phyloP scores from a whole-genome alignment of 2,113 vertebrate species.

The Coptodon rendalli region DNA sequence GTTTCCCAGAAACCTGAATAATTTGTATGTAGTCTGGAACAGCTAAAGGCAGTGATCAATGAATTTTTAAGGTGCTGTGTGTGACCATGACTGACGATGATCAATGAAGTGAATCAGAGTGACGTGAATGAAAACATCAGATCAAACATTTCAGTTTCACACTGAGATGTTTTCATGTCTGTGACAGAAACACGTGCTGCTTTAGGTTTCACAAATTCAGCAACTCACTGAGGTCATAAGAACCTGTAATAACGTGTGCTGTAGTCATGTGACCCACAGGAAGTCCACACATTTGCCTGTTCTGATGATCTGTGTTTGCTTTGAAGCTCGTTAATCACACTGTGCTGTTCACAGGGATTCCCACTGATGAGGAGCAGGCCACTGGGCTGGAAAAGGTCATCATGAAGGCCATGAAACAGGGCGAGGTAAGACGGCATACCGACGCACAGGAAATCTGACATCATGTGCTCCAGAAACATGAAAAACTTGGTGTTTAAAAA shows the following conservation, averaged over 20 bases:
- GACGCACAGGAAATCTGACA: background rate
- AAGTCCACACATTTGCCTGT: background rate
- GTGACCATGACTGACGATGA: background rate
- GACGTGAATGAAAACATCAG: background rate
- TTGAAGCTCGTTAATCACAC: background rate
- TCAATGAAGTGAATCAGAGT: background rate
- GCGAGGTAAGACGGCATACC: background rate
- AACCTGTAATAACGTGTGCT: background rate
- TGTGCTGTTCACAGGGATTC: constrained; percentile 3
- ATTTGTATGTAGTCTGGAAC: background rate
- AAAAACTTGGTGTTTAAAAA: background rate
- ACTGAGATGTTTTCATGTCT: background rate
- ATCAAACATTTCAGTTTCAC: background rate
- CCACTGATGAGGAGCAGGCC: constrained; percentile 42
- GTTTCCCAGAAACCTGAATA: background rate
- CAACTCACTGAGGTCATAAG: background rate
- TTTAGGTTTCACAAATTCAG: background rate
- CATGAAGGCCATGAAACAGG: constrained; percentile 25
- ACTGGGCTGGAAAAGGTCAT: constrained; percentile 24
- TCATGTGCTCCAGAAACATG: background rate
- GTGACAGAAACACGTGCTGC: background rate
- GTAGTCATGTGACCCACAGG: background rate
- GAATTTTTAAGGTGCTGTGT: background rate
- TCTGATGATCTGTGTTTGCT: background rate
- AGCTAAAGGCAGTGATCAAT: background rate